phyloP scores from a whole-genome alignment of 2,888 invertebrate genomes.

The Glaucopsyche alexis region DNA sequence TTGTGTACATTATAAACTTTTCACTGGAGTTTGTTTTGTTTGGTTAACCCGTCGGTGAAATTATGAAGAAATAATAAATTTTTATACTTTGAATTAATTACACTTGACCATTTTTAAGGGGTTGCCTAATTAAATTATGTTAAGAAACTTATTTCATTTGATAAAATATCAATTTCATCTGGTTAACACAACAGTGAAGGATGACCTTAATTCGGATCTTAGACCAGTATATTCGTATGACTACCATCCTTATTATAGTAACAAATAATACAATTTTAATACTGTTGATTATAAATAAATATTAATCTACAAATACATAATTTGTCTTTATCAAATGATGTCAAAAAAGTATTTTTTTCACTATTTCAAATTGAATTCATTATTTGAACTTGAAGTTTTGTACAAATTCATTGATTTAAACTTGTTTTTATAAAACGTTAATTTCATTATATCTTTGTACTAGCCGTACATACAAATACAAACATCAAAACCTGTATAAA shows the following conservation, averaged over 20 bases:
- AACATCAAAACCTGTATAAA: conserved; percentile 6
- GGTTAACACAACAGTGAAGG: no score
- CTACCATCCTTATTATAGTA: neutral
- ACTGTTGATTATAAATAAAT: conserved; percentile 5
- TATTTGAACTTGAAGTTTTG: neutral
- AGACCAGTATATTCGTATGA: neutral
- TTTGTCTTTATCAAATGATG: neutral
- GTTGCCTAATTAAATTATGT: no score
- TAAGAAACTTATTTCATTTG: no score
- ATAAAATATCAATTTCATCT: no score
- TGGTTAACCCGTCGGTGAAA: no score
- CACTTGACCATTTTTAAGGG: no score
- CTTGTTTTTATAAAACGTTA: neutral
- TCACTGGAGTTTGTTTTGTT: no score
- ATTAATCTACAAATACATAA: neutral
- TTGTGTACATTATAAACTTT: no score
- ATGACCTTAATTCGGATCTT: no score
- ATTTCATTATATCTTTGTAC: neutral
- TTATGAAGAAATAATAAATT: no score
- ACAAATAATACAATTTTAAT: conserved; percentile 16
- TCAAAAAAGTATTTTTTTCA: neutral
- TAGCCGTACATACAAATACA: neutral
- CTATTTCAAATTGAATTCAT: neutral
- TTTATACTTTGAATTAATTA: no score
- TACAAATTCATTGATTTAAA: neutral